Evolutionary conservation across 2,888 invertebrate genomes (phyloP), one percentile per base, ranked within the genome.

Genomic region (Nephrocerus scutellatus): DNA sequence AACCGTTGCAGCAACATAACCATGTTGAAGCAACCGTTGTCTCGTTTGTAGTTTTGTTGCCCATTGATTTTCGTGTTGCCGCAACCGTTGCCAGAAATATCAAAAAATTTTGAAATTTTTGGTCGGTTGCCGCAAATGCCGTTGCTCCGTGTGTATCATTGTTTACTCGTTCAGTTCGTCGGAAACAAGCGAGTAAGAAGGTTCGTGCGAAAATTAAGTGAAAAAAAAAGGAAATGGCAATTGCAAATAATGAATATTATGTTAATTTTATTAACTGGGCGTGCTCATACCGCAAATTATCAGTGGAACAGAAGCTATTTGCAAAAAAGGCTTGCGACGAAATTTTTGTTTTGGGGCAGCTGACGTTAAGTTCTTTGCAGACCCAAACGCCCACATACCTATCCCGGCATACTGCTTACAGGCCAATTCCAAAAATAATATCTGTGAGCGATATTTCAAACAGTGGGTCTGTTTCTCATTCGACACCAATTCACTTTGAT

Each of bases 121-220:
- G 24, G 23, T 33, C 13, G 33, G 38, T 38, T 38, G 38, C 31
- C 2, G 26, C 38, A 38, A 39, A n/a, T n/a, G n/a, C 39, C 39
- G 40, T 35, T 31, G 34, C 35, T 35, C 19, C 35, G 19, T 35
- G 30, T 40, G 35, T 25, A 40, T 35, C 40, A 30, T 19, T 40
- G 35, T 40, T 35, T 30, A 39, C 33, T 23, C 33, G 30, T 34
- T 39, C 34, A 34, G 24, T 39, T 39, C 18, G 30, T 34, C 30
- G 34, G 30, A 29, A 39, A 39, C 39, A 39, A 30, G 23, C 24
- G 29, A 34, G 34, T 28, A 23, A 29, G 23, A 34, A 22, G 29
- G 25, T 32, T 32, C n/a, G n/a, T n/a, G n/a, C n/a, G n/a, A n/a
- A n/a, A n/a, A n/a, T n/a, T n/a, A n/a, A n/a, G n/a, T n/a, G 9